Percentiles rank a stretch among this genome's conserved stretches.
These are phyloP conservation scores for Troides aeacus DNA, from an alignment of 2,888 invertebrate genomes.

Conservation along the genomic window DNA sequence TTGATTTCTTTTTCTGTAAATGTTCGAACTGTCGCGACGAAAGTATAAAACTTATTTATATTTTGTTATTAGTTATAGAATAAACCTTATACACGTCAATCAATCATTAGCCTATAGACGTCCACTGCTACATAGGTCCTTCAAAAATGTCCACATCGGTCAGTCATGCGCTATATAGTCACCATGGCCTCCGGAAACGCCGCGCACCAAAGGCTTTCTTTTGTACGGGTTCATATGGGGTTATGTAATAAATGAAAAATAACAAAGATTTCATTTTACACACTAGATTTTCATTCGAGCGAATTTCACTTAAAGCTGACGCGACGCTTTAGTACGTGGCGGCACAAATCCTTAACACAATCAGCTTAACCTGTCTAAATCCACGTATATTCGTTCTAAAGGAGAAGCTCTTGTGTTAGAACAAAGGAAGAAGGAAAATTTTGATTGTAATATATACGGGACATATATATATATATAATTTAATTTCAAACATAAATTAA, in stretches of 20 bases:
- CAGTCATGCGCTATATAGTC: too few relatives aligned
- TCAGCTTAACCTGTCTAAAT: slow-evolving; percentile 17
- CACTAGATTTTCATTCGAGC: background rate
- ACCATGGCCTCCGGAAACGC: too few relatives aligned
- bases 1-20: too few relatives aligned
- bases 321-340: background rate
- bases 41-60: background rate
- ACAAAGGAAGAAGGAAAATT: background rate
- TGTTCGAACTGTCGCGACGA: too few relatives aligned
- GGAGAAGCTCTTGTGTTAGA: background rate
- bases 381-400: background rate
- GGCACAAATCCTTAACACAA: slow-evolving; percentile 4
- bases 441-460: background rate
- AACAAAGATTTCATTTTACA: background rate
- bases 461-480: background rate
- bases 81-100: too few relatives aligned
- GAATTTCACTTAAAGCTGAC: background rate
- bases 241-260: background rate
- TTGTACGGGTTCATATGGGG: too few relatives aligned
- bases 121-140: too few relatives aligned
- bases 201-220: too few relatives aligned
- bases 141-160: too few relatives aligned
- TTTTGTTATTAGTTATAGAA: background rate
- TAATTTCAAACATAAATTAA: too few relatives aligned
- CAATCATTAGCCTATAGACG: too few relatives aligned